Conservation (phyloP, 2,113 vertebrate species). For the Corythaixoides concolor region DNA sequence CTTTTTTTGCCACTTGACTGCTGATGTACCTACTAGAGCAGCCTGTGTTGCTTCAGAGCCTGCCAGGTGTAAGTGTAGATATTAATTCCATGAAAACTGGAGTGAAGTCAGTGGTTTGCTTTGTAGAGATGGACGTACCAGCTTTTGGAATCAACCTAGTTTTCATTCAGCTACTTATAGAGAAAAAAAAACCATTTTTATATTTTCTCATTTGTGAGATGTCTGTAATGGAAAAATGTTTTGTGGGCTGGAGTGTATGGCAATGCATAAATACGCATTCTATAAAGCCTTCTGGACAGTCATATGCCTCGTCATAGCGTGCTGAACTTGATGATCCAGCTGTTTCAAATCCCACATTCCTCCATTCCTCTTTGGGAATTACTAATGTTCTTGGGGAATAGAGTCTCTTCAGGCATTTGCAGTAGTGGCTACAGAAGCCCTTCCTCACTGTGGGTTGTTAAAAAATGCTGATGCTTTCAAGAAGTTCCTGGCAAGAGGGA, state of each 20-base stretch:
- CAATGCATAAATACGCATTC: fast-evolving
- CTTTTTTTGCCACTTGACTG: background rate
- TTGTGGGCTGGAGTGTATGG: background rate
- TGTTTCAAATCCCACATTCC: fast-evolving
- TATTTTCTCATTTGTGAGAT: background rate
- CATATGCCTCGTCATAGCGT: background rate
- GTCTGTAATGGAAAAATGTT: background rate
- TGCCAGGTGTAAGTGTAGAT: background rate
- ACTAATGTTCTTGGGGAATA: background rate
- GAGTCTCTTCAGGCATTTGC: background rate
- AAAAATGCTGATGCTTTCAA: background rate
- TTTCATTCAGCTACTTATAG: background rate
- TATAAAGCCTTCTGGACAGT: background rate
- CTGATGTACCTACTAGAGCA: background rate
- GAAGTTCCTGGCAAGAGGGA: background rate
- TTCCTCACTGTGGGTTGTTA: background rate
- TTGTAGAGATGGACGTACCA: background rate
- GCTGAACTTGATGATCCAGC: background rate
- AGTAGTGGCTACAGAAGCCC: background rate
- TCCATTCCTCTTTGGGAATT: background rate
- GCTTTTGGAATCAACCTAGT: background rate
- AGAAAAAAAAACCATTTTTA: background rate
- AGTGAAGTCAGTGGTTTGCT: background rate
- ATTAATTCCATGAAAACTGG: background rate
- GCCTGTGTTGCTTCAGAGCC: background rate